Conservation (phyloP, 2,113 vertebrate species). For the Labrus mixtus region DNA sequence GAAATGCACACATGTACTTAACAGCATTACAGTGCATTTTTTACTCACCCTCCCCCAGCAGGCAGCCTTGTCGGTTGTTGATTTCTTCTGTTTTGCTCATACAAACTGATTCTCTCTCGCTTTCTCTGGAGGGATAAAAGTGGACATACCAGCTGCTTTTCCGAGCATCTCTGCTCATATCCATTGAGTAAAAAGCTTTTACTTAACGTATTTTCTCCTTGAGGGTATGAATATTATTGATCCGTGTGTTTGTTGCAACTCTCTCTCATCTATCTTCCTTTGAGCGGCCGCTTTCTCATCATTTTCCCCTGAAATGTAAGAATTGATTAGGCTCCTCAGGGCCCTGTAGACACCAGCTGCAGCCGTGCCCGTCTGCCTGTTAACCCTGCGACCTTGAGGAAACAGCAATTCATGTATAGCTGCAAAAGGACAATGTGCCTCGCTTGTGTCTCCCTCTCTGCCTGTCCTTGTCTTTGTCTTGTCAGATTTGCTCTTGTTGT, state of each 20-base stretch:
- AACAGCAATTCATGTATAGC: slow-evolving; percentile 45
- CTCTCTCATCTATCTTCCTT: slow-evolving; percentile 81
- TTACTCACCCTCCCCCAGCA: background rate
- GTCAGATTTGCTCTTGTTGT: slow-evolving; percentile 20
- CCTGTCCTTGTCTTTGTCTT: slow-evolving; percentile 3
- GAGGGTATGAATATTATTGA: slow-evolving; percentile 82
- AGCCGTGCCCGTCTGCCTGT: slow-evolving; percentile 55
- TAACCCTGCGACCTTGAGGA: slow-evolving; percentile 64
- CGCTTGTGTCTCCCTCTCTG: background rate
- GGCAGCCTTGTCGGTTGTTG: background rate
- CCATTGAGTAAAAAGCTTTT: slow-evolving; percentile 73
- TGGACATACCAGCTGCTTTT: slow-evolving; percentile 44
- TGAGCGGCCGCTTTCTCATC: slow-evolving; percentile 77
- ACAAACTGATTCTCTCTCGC: slow-evolving; percentile 16
- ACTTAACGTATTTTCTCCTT: slow-evolving; percentile 75
- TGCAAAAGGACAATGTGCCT: background rate
- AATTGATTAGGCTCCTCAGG: slow-evolving; percentile 78
- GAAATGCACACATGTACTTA: slow-evolving; percentile 1
- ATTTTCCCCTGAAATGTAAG: slow-evolving; percentile 78
- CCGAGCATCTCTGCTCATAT: slow-evolving; percentile 52
- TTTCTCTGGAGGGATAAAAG: slow-evolving; percentile 39
- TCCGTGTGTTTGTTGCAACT: slow-evolving; percentile 75
- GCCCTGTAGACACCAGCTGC: slow-evolving; percentile 69
- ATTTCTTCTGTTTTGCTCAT: slow-evolving; percentile 21
- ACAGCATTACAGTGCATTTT: background rate